Base-by-base conservation (phyloP, 2,113 vertebrate species). In the Scomber japonicus region DNA sequence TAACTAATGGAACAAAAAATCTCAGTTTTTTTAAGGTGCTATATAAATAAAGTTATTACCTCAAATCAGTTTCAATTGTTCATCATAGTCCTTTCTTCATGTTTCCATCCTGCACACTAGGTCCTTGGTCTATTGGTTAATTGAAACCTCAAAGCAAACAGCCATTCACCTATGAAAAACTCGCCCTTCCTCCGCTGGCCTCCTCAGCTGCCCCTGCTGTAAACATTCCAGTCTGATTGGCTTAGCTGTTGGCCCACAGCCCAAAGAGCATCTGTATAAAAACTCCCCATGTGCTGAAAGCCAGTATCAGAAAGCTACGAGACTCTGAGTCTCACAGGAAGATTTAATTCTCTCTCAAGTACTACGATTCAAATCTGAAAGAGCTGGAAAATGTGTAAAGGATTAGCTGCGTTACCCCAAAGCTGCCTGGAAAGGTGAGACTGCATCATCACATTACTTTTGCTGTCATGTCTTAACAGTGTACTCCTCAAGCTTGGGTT, bases 361-460 rank as follows among this genome's bases (percentile, higher is more conserved):
- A 44, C 80, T 70, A 59, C 49, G 8, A 77, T 61, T 27, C 24
- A 27, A 27, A 27, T 27, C 24, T 84, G 74, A 92, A 77, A 71
- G 14, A 17, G 16, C 50, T 35, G 82, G 80, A 94, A 90, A 88
- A 96, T 96, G 95, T 96, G 95, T 88, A 95, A 93, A 88, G 95
- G 95, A 94, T 95, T 96, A 94, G 94, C 95, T 31, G 94, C 95
- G 15, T 90, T 96, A 59, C 95, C 95, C 59, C 95, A 95, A 56
- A 90, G 89, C 90, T 96, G 95, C 88, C 91, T 95, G 14, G 94
- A 92, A 73, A 92, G 95, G 95, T 96, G 87, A 94, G 93, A 80
- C 71, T 19, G 70, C 45, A 16, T 40, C 53, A 44, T 64, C 75
- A 24, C 12, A 11, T 66, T 12, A 44, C 2, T 1, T 80, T 12